Base-by-base conservation (phyloP, 2,797 vertebrate genomes). In the Gymnothorax reevesii region DNA sequence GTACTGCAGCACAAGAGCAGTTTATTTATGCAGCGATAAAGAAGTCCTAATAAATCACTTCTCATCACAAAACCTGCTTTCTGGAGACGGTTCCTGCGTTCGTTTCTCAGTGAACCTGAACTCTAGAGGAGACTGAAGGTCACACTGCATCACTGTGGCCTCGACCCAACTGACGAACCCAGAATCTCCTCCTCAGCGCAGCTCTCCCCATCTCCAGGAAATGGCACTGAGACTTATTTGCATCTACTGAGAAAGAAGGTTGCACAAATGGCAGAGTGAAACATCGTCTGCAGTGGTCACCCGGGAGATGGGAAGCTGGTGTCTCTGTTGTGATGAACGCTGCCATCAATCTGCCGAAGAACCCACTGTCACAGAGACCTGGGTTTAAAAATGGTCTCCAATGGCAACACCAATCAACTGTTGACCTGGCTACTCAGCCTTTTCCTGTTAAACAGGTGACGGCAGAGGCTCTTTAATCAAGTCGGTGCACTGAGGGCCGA, bases 371-470 rank as follows among this genome's bases (percentile, higher is more conserved):
- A 55, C 4, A 54, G 57, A 52, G 80, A 55, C 25, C 83, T 73
- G 52, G 4, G 33, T 27, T 83, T 84, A 84, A 71, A 27, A 84
- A 77, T 5, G 25, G 86, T 33, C 60, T 86, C 85, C 83, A 83
- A 66, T 85, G 49, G 87, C 86, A 86, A 88, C 83, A 12, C 64
- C 73, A 87, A 57, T 83, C 49, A 85, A 57, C 25, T 15, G 83
- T 57, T 59, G 52, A 8, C 15, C 13, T 17, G 55, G 86, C 64
- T 86, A 27, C 15, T 42, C 66, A 15, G 80, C 79, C 55, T 83
- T 64, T 57, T 15, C 80, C 9, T 6, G 86, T 69, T 86, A 93
- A 92, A 90, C 90, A 85, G 89, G 89, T 88, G 91, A 92, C 86
- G 86, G 89, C 59, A 86, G 64, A 82, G 73, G 88, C 25, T 17